Evolutionary conservation across 2,888 invertebrate genomes (phyloP).

Genomic region (Conops quadrifasciatus): DNA sequence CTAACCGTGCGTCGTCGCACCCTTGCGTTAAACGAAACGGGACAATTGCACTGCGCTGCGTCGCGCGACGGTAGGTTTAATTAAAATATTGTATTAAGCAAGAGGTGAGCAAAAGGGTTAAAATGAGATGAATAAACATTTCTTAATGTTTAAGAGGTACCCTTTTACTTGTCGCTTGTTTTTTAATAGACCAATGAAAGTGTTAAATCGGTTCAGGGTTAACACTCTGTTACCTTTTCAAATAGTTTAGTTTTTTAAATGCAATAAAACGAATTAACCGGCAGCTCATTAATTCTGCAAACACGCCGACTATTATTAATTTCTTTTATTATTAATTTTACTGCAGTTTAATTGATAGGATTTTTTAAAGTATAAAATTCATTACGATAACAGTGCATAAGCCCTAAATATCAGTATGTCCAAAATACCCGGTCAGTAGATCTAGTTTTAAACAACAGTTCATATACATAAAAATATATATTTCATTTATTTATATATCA

Average conservation of each 20-base stretch:
- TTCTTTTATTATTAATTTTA: not conserved
- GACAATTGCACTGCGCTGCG: not conserved
- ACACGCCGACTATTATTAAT: too few species aligned
- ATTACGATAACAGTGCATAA: not conserved
- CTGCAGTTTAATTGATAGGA: not conserved
- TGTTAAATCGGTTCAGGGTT: too few species aligned
- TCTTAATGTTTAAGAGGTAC: too few species aligned
- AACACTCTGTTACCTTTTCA: too few species aligned
- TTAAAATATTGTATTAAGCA: conserved; percentile 42
- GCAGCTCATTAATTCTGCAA: too few species aligned
- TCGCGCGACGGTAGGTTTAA: conserved; percentile 38
- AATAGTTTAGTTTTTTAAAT: too few species aligned
- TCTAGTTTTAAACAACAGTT: not conserved
- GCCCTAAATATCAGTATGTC: not conserved
- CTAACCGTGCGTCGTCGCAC: conserved; percentile 27
- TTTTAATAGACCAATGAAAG: too few species aligned
- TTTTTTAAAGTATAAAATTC: not conserved
- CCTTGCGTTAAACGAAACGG: conserved; percentile 4
- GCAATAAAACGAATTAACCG: too few species aligned
- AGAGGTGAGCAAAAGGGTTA: conserved; percentile 36
- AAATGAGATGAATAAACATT: not conserved
- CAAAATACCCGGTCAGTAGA: not conserved
- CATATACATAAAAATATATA: not conserved
- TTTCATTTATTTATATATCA: conserved; percentile 6
- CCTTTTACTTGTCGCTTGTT: too few species aligned